A percentile compares a stretch with the other conserved stretches of the same genome.
These are phyloP conservation scores for Myotis vivesi DNA, from an alignment of 2,797 vertebrate genomes.

Conservation along the genomic window DNA sequence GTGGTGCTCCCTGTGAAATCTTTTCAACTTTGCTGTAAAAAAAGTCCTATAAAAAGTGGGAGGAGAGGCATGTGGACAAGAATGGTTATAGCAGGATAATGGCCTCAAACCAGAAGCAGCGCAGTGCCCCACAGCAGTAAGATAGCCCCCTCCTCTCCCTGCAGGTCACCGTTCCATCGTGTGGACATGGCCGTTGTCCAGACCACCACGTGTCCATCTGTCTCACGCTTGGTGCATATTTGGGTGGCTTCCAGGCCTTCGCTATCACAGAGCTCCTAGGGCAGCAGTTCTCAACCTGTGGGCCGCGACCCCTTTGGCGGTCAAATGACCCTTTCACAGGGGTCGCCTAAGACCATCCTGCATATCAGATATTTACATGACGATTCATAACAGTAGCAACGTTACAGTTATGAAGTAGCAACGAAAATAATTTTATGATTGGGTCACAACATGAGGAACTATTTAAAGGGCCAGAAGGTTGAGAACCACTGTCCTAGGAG, in stretches of 20 bases:
- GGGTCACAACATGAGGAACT: too few species aligned
- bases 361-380: too few species aligned
- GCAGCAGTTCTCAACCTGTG: too few species aligned
- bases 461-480: too few species aligned
- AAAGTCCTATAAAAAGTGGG: not conserved
- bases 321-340: too few species aligned
- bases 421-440: too few species aligned
- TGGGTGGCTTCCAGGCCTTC: not conserved
- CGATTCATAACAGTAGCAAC: too few species aligned
- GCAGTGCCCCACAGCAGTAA: not conserved
- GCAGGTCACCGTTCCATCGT: accelerated
- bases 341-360: too few species aligned
- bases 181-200: accelerated
- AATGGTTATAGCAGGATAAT: not conserved
- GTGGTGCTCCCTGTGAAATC: accelerated
- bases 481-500: too few species aligned
- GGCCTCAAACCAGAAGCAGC: not conserved
- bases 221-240: accelerated
- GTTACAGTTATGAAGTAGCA: too few species aligned
- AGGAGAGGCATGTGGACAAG: accelerated
- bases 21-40: not conserved
- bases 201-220: accelerated
- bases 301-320: too few species aligned
- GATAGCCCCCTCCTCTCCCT: accelerated
- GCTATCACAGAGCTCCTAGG: not conserved